These are phyloP conservation scores for Mastomys natalensis DNA, from an alignment of 2,113 vertebrate genomes.

Conservation along the genomic window DNA sequence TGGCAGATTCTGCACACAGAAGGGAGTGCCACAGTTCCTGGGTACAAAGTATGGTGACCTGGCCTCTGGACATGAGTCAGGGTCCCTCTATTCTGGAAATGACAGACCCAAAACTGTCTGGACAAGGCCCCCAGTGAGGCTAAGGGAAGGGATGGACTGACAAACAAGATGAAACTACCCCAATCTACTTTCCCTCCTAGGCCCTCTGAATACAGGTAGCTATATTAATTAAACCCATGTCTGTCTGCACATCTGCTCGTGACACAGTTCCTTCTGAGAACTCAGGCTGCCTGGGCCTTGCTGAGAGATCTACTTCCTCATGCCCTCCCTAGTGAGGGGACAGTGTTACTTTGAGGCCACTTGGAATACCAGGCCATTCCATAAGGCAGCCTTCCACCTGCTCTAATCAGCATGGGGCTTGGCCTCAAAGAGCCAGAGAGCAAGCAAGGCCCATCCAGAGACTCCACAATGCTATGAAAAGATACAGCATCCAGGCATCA, in stretches of 20 bases:
- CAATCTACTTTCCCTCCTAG: background rate
- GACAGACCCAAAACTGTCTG: background rate
- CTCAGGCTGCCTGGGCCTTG: background rate
- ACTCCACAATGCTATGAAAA: background rate
- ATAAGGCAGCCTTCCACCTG: background rate
- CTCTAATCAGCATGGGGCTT: background rate
- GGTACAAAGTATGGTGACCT: background rate
- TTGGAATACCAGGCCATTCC: background rate
- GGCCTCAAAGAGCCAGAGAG: background rate
- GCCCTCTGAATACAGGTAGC: background rate
- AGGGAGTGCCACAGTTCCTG: background rate
- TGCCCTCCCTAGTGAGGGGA: background rate
- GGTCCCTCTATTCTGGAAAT: background rate
- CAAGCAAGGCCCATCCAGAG: fast-evolving
- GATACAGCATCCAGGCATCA: background rate
- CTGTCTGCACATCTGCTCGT: background rate
- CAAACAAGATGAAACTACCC: background rate
- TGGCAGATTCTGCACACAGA: background rate
- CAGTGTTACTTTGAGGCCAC: background rate
- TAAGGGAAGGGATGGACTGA: background rate
- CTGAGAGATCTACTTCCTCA: background rate
- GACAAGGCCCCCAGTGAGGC: background rate
- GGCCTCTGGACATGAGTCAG: background rate
- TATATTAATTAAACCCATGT: background rate
- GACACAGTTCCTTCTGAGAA: fast-evolving